phyloP scores from a whole-genome alignment of 2,113 vertebrate species.

The Castor canadensis region DNA sequence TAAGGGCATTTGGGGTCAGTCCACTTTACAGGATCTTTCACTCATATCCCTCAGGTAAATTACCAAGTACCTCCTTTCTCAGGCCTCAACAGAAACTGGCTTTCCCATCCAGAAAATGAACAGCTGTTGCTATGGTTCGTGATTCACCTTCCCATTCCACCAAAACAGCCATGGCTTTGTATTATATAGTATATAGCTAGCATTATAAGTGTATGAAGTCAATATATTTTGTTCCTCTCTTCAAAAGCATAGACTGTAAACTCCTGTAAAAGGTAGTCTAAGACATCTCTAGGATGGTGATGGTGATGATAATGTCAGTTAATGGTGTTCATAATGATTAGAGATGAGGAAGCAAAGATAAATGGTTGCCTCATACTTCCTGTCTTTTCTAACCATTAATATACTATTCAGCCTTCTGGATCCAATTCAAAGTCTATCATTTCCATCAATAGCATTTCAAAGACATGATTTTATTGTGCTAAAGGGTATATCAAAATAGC shows the following conservation, averaged over 20 bases:
- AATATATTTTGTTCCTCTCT: background rate
- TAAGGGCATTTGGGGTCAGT: background rate
- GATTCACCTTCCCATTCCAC: background rate
- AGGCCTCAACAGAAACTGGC: background rate
- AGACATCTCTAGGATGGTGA: background rate
- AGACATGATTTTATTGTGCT: background rate
- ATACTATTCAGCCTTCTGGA: background rate
- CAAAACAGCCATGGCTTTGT: background rate
- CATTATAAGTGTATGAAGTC: background rate
- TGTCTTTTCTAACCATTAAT: background rate
- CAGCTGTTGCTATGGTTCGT: background rate
- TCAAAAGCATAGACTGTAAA: background rate
- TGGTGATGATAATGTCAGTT: background rate
- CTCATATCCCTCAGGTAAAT: background rate
- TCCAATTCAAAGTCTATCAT: background rate
- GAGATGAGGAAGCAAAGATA: background rate
- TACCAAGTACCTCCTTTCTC: background rate
- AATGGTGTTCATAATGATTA: too few relatives aligned
- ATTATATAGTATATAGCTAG: background rate
- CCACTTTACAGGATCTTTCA: background rate
- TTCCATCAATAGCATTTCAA: background rate
- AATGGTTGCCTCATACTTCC: background rate
- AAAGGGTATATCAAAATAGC: background rate
- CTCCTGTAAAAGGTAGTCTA: background rate
- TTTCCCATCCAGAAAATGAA: background rate